Evolutionary conservation across 2,888 invertebrate genomes (phyloP).

Genomic region (Meandrusa payeni): DNA sequence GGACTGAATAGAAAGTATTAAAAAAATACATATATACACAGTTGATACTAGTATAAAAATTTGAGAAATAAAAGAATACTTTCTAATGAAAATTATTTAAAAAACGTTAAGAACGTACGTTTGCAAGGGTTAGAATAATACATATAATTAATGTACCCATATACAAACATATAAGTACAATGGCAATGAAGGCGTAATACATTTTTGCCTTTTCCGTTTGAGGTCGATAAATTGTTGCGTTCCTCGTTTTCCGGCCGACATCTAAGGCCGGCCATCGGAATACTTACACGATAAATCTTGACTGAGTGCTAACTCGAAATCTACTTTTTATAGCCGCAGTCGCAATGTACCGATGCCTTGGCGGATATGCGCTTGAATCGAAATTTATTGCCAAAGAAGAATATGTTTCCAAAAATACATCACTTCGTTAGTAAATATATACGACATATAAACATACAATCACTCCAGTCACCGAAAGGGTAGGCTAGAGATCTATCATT

Average conservation of each 20-base stretch:
- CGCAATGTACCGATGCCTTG: conserved; percentile 61
- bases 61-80: too few species aligned
- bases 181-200: conserved; percentile 36
- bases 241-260: conserved; percentile 44
- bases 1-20: too few species aligned
- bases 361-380: conserved; percentile 58
- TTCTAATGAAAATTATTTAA: too few species aligned
- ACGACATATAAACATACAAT: too few species aligned
- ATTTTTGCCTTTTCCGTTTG: conserved; percentile 41
- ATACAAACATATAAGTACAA: conserved; percentile 27
- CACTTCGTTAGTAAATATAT: too few species aligned
- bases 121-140: too few species aligned
- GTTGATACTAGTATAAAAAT: too few species aligned
- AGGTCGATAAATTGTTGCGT: conserved; percentile 49
- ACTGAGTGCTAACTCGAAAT: conserved; percentile 56
- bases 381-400: conserved; percentile 50
- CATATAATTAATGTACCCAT: too few species aligned
- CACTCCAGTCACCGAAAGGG: background rate
- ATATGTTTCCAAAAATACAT: too few species aligned
- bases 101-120: too few species aligned
- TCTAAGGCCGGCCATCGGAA: conserved; percentile 49
- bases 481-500: too few species aligned
- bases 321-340: conserved; percentile 63
- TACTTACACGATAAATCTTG: conserved; percentile 58
- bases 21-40: too few species aligned